Base-by-base conservation (phyloP, 2,113 vertebrate species). In the Tympanuchus pallidicinctus region DNA sequence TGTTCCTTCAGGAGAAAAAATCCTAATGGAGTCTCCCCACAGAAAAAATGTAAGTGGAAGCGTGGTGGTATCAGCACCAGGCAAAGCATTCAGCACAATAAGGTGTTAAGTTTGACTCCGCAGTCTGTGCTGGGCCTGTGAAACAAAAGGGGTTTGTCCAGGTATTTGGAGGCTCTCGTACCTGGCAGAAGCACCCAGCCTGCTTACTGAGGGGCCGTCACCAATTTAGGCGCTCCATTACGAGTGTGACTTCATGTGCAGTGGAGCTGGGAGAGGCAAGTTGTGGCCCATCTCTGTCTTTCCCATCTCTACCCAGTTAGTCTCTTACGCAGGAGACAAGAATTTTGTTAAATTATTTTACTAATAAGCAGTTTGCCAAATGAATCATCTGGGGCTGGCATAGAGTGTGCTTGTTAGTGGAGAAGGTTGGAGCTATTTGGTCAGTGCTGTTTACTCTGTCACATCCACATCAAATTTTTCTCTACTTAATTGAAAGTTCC, bases 91-190 rank as follows among this genome's bases (percentile, higher is more conserved):
- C 67, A 67, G 61, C 61, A 32, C 43, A 74, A 28, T 61, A 75
- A 75, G 65, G 42, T 72, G 42, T 90, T 56, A 74, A 72, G 22
- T 88, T 86, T 43, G 52, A 28, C 69, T 81, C 54, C 36, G 77
- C 60, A 81, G 78, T 81, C 47, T 30, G 6, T 15, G 14, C 63
- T 90, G 92, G 52, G 65, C 57, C 24, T 91, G 71, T 60, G 60
- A 88, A 91, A 92, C 74, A 92, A 89, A 92, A 91, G 82, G 9
- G 63, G 85, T 84, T 64, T 86, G 66, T 92, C 59, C 85, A 48
- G 10, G 13, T 66, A 40, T 82, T 74, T 54, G 79, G 82, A 85
- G 45, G 24, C 80, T 70, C 42, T 88, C 60, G 60, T 59, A 82
- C 60, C 38, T 60, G 18, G 42, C 80, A 40, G 47, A 50, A 72